Base-by-base conservation (phyloP, 2,888 invertebrate species). In the Hypena proboscidalis region DNA sequence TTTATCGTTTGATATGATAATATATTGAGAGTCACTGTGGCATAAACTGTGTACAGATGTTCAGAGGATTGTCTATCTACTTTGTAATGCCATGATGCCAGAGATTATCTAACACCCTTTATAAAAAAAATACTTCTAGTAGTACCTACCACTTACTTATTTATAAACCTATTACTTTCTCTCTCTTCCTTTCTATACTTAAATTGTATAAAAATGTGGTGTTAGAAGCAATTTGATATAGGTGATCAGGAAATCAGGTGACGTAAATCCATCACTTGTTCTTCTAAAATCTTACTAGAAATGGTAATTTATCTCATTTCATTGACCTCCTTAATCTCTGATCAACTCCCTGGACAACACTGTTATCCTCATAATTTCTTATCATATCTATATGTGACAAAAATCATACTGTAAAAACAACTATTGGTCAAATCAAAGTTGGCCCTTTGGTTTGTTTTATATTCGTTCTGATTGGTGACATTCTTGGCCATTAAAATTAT, bases 1-100 rank as follows among this genome's bases (percentile, higher is more conserved):
- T 61, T 60, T 56, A 55, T 69, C 36, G 48, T 64, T 63, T 64
- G 63, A 62, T 69, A 66, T 69, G 43, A 74, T 67, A 59, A 65
- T 72, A 70, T 57, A 58, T 68, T 53, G 38, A 42, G 38, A 51
- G 42, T 51, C 50, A 56, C 46, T 53, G 46, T 52, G 58, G 49
- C 58, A 47, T 49, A 46, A 29, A 34, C 33, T 39, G 29, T 44
- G 34, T 39, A 21, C 26, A 45, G 29, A 61, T 54, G 25, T 47
- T 27, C 23, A 19, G 8, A 25, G 41, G 19, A 36, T 43, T 11
- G 13, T 53, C 42, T 43, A 39, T 20, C 14, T 8, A 36, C n/a
- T 47, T 10, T 14, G 19, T 20, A 39, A 20, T 1, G 8, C 5
- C 17, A 23, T 13, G 11, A 30, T 25, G 34, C 40, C 21, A 40